phyloP scores from a whole-genome alignment of 2,797 vertebrate species.

The Ptychobarbus kaznakovi region DNA sequence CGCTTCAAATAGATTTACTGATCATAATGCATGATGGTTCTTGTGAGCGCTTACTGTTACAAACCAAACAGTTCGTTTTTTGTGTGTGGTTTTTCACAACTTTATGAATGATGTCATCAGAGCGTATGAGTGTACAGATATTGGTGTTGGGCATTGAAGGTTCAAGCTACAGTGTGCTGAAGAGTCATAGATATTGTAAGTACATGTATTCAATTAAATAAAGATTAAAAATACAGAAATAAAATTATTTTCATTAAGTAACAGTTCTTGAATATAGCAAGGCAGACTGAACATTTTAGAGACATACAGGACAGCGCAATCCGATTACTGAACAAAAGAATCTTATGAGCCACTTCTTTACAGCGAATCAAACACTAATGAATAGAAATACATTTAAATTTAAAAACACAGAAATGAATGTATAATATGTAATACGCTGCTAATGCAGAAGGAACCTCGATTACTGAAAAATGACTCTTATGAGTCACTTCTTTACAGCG shows the following conservation, averaged over 20 bases:
- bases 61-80: background rate
- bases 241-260: background rate
- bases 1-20: slow-evolving; percentile 14
- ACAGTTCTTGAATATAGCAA: background rate
- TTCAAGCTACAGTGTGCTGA: background rate
- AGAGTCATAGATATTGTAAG: background rate
- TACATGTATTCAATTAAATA: background rate
- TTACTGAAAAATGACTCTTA: background rate
- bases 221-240: background rate
- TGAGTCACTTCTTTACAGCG: background rate
- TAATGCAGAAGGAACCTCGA: background rate
- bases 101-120: slow-evolving; percentile 3
- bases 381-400: background rate
- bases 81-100: background rate
- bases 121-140: background rate
- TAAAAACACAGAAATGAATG: background rate
- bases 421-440: background rate
- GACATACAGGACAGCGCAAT: background rate
- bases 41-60: background rate
- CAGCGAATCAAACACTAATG: background rate
- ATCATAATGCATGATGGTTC: slow-evolving; percentile 26
- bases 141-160: background rate
- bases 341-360: background rate
- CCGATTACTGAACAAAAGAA: background rate
- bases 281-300: background rate